Percentiles rank a stretch among this genome's conserved stretches.
phyloP scores from a whole-genome alignment of 30 jellyfish, hydroid and myxozoan species.

The Nemopilema nomurai region DNA sequence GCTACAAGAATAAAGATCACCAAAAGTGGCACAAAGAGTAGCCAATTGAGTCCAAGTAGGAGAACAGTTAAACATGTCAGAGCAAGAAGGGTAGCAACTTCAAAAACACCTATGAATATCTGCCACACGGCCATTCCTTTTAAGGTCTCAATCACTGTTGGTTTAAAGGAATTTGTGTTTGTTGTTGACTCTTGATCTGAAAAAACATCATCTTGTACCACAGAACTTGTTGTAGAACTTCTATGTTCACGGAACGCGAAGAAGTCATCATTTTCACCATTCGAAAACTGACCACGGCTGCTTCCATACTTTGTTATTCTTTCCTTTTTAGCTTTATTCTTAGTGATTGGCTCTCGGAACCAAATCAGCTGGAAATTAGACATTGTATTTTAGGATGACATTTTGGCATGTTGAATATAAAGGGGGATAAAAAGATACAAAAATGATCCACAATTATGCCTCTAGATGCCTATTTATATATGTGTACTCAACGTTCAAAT shows the following conservation, averaged over 20 bases:
- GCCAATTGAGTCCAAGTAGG: conserved; percentile 20
- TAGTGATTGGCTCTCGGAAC: conserved; percentile 40
- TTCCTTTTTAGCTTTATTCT: neutral
- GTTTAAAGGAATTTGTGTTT: neutral
- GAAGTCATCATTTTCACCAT: neutral
- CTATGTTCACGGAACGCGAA: neutral
- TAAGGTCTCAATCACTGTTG: neutral
- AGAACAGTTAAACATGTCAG: conserved; percentile 17
- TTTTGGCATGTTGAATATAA: too few relatives aligned
- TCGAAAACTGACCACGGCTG: neutral
- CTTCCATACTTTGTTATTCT: neutral
- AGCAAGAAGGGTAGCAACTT: conserved; percentile 11
- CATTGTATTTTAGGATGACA: too few relatives aligned
- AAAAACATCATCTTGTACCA: neutral
- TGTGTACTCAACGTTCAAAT: too few relatives aligned
- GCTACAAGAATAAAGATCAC: neutral
- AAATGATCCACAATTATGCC: too few relatives aligned
- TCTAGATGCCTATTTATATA: too few relatives aligned
- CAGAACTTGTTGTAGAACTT: neutral
- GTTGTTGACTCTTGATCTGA: conserved; percentile 4
- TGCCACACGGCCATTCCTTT: conserved; percentile 47
- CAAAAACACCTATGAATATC: conserved; percentile 3
- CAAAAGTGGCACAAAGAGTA: conserved; percentile 28
- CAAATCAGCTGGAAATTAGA: conserved; percentile 31
- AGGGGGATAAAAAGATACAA: too few relatives aligned